phyloP scores from a whole-genome alignment of 2,113 vertebrate genomes.

The Cyphomyrus plagiostoma region DNA sequence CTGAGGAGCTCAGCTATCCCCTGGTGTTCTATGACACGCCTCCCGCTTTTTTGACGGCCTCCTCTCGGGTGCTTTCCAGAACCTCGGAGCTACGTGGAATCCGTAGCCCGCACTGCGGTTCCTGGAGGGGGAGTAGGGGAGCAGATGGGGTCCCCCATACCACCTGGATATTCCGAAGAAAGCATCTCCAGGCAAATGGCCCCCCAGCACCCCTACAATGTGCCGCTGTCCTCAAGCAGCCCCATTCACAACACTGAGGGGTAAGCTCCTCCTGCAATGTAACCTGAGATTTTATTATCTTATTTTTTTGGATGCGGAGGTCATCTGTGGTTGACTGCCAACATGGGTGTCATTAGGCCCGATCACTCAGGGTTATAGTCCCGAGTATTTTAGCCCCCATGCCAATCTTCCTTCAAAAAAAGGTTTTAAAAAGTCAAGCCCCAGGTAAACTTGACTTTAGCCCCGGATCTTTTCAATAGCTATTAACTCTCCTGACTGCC shows the following conservation, averaged over 20 bases:
- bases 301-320: background rate
- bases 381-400: no score
- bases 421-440: no score
- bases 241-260: slow-evolving; percentile 75
- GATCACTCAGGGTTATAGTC: no score
- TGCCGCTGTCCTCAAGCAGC: slow-evolving; percentile 84
- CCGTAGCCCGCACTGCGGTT: slow-evolving; percentile 77
- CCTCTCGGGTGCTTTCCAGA: slow-evolving; percentile 56
- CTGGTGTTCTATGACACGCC: background rate
- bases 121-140: slow-evolving; percentile 48
- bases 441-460: no score
- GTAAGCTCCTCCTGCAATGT: slow-evolving; percentile 55
- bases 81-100: slow-evolving; percentile 89
- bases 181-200: slow-evolving; percentile 51
- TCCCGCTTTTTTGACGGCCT: background rate
- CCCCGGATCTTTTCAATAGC: no score
- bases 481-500: background rate
- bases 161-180: slow-evolving; percentile 52
- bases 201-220: slow-evolving; percentile 58
- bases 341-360: no score
- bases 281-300: background rate
- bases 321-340: background rate
- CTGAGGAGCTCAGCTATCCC: background rate
- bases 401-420: no score
- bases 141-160: slow-evolving; percentile 35